Conservation (phyloP, 2,888 invertebrate genomes). For the Glaucopsyche alexis region DNA sequence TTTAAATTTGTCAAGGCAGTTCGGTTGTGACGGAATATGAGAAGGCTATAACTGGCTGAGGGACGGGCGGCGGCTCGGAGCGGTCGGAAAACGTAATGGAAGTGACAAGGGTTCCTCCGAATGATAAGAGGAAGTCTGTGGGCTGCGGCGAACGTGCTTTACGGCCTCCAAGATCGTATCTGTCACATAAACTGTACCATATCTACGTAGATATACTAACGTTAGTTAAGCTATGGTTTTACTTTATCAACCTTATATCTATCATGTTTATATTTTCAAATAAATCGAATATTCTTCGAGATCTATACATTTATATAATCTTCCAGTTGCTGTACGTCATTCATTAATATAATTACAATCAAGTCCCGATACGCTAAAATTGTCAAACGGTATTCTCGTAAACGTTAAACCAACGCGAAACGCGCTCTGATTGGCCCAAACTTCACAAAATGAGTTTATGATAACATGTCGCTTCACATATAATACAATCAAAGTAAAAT, state of each 20-base stretch:
- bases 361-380: too few relatives aligned
- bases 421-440: too few relatives aligned
- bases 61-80: constrained; percentile 62
- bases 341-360: too few relatives aligned
- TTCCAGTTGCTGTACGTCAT: too few relatives aligned
- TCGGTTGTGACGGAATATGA: constrained; percentile 56
- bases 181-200: constrained; percentile 36
- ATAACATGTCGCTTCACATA: too few relatives aligned
- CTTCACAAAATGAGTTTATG: too few relatives aligned
- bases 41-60: constrained; percentile 69
- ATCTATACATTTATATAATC: too few relatives aligned
- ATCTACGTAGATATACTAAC: too few relatives aligned
- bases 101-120: constrained; percentile 75
- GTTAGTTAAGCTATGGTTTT: background rate
- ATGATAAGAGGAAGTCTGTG: constrained; percentile 71
- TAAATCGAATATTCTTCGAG: too few relatives aligned
- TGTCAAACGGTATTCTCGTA: too few relatives aligned
- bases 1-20: constrained; percentile 43
- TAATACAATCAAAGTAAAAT: too few relatives aligned
- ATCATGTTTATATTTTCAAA: background rate
- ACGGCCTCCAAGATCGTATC: constrained; percentile 62
- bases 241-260: background rate
- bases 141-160: constrained; percentile 63
- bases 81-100: constrained; percentile 68
- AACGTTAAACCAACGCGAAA: too few relatives aligned